Evolutionary conservation across 92 coral and sea anemone genomes (phyloP), one percentile per base, ranked within the genome.

Genomic region (Bergia puertoricense): DNA sequence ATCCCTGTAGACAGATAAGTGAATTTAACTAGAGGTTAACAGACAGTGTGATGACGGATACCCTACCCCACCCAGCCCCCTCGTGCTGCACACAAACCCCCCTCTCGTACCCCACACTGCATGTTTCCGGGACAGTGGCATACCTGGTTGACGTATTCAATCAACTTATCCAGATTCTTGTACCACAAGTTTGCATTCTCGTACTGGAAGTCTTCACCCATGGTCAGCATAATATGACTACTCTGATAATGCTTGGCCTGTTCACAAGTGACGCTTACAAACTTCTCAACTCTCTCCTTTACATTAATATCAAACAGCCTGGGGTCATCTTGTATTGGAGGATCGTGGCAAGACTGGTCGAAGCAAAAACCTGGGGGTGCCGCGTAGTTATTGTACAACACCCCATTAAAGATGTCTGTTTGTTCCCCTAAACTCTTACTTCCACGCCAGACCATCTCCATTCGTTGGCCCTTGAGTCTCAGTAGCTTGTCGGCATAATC

Each of bases 311-410:
- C 98, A 48, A 84, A 82, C 39, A 94, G 80, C 14, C 75, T 86
- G 1, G 98, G 98, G 88, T 96, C 98, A 76, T 90, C 98, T 77
- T 89, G 95, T 7, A 96, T 91, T 5, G 98, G 98, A 2, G 78
- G 91, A 86, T 94, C 98, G 38, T 50, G 54, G 51, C 98, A 95
- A 40, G 93, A 90, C 89, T 92, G 91, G 76, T 96, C 98, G 90
- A 89, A 96, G 85, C 98, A 96, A 80, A 96, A 96, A 41, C 98
- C 96, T 4, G 84, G 38, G 4, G 98, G 98, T n/a, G 98, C 96
- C 23, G 90, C 92, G 74, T 96, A 96, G 0, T 84, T 89, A 76
- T 95, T 93, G 86, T 91, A 96, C 77, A 94, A 79, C 4, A 96
- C 96, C 8, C 98, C 98, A 2, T 98, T 95, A 88, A 96, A 94